Percentiles rank a stretch among this genome's conserved stretches.
These are phyloP conservation scores for Uria lomvia DNA, from an alignment of 2,113 vertebrate genomes.

Conservation along the genomic window DNA sequence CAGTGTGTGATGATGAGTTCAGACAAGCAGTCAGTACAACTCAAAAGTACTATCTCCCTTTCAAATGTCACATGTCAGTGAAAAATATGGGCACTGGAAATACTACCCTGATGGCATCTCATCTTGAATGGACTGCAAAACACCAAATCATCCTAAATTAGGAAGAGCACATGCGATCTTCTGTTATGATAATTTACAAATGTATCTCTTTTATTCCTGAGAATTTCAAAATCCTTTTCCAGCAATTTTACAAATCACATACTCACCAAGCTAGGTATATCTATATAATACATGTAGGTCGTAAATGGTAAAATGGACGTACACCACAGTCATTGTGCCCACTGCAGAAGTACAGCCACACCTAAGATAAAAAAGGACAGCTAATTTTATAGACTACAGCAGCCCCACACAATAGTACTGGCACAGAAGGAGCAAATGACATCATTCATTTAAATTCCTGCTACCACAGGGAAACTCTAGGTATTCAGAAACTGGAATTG, in stretches of 20 bases:
- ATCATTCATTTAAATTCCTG: background rate
- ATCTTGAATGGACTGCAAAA: background rate
- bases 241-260: background rate
- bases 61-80: background rate
- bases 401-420: background rate
- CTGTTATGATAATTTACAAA: background rate
- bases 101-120: background rate
- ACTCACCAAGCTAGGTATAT: background rate
- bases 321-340: background rate
- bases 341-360: background rate
- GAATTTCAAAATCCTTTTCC: background rate
- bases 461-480: background rate
- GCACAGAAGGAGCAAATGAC: background rate
- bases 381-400: background rate
- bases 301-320: background rate
- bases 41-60: background rate
- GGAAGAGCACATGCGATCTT: background rate
- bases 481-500: background rate
- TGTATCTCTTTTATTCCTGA: background rate
- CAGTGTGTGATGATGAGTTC: background rate
- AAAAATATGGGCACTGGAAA: background rate
- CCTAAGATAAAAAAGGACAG: background rate
- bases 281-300: background rate
- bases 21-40: conserved; percentile 15
- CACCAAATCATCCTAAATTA: background rate